These are phyloP conservation scores for Neostethus bicornis DNA, from an alignment of 2,797 vertebrate genomes.

Conservation along the genomic window DNA sequence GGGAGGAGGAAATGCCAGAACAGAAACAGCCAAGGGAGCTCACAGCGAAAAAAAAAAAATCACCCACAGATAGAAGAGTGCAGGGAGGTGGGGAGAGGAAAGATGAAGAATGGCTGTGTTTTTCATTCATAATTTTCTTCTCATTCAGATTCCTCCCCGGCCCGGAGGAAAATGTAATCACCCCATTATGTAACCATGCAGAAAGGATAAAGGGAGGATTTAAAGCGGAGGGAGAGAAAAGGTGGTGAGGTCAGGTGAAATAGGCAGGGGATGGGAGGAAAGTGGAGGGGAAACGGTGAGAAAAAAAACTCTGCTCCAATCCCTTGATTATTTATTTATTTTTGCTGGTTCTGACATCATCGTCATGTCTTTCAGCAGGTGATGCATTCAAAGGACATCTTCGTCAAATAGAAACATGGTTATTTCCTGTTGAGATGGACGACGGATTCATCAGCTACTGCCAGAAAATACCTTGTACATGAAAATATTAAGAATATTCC, in stretches of 20 bases:
- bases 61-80: constrained; percentile 6
- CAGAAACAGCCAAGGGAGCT: constrained; percentile 1
- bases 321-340: not conserved
- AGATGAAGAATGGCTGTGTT: constrained; percentile 71
- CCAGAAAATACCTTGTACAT: too few species aligned
- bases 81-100: constrained; percentile 18
- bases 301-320: not conserved
- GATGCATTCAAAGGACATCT: too few species aligned
- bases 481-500: too few species aligned
- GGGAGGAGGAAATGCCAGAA: not conserved
- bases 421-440: too few species aligned
- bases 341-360: not conserved
- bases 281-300: not conserved
- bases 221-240: not conserved
- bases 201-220: constrained; percentile 8
- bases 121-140: constrained; percentile 74
- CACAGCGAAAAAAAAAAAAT: not conserved
- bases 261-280: constrained; percentile 9
- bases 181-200: constrained; percentile 32
- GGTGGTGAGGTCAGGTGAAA: constrained; percentile 41
- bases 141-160: constrained; percentile 55
- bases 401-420: too few species aligned
- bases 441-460: too few species aligned
- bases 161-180: constrained; percentile 27
- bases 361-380: not conserved